Evolutionary conservation across 2,113 vertebrate species (phyloP).

Genomic region (Narcine bancroftii): DNA sequence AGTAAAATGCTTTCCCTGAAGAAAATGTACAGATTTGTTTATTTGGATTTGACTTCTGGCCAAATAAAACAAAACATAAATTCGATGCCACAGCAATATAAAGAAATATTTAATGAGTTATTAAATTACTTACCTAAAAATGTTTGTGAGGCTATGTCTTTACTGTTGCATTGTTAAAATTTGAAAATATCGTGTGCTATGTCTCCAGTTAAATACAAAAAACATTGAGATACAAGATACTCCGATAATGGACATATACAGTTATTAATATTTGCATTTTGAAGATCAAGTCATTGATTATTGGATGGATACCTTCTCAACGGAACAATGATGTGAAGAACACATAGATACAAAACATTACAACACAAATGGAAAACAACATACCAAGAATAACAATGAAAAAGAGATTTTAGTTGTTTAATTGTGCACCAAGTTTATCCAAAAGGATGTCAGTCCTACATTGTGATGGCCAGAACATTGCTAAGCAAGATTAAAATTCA

Average conservation of each 20-base stretch:
- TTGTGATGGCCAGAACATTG: background rate
- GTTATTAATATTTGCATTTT: background rate
- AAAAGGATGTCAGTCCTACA: too few relatives aligned
- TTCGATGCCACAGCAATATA: background rate
- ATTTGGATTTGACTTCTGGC: background rate
- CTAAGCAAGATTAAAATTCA: background rate
- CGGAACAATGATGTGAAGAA: background rate
- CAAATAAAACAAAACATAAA: background rate
- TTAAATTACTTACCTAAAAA: background rate
- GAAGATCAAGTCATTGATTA: background rate
- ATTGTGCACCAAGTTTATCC: background rate
- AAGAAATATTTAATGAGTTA: background rate
- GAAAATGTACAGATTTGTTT: background rate
- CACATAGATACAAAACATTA: background rate
- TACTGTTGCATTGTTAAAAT: background rate
- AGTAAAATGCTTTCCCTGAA: background rate
- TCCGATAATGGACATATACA: background rate
- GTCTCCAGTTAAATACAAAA: background rate
- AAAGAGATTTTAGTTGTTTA: constrained; percentile 3
- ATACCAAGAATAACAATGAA: background rate
- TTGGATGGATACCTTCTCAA: background rate
- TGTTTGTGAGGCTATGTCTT: too few relatives aligned
- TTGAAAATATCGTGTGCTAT: background rate
- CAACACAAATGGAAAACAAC: background rate
- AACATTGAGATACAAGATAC: background rate